Evolutionary conservation across 2,888 invertebrate genomes (phyloP).

Genomic region (Prosapia bicincta): DNA sequence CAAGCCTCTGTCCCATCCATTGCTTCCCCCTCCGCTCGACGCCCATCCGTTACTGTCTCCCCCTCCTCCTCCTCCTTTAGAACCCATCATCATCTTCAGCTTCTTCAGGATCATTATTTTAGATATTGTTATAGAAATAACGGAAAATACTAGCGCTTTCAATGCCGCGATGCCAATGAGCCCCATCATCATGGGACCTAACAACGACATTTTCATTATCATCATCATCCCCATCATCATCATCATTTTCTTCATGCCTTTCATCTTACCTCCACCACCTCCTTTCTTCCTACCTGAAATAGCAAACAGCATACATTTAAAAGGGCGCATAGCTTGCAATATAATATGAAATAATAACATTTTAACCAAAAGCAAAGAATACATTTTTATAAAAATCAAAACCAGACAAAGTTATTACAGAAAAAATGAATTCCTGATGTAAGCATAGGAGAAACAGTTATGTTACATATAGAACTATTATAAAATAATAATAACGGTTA

Average conservation of each 20-base stretch:
- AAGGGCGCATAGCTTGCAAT: no score
- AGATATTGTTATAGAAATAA: slow-evolving; percentile 37
- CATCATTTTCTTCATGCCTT: slow-evolving; percentile 40
- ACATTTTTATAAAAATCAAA: no score
- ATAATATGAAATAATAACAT: no score
- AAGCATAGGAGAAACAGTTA: no score
- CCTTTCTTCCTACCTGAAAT: slow-evolving; percentile 35
- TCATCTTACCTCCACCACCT: slow-evolving; percentile 36
- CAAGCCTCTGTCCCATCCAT: slow-evolving; percentile 5
- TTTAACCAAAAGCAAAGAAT: no score
- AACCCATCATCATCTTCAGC: slow-evolving; percentile 33
- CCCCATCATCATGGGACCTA: slow-evolving; percentile 39
- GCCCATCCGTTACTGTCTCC: slow-evolving; percentile 13
- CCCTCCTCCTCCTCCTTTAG: slow-evolving; percentile 23
- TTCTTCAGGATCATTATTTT: slow-evolving; percentile 40
- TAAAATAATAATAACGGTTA: no score
- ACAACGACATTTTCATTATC: slow-evolving; percentile 37
- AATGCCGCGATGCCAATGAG: slow-evolving; percentile 37
- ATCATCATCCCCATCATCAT: slow-evolving; percentile 40
- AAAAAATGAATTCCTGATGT: no score
- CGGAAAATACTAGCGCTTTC: slow-evolving; percentile 38
- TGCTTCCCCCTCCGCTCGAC: slow-evolving; percentile 13
- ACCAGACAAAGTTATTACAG: no score
- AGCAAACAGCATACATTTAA: slow-evolving; percentile 2
- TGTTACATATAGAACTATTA: no score